These are phyloP conservation scores for Bursaphelenchus okinawaensis DNA, from an alignment of 2,888 invertebrate genomes.

Conservation along the genomic window DNA sequence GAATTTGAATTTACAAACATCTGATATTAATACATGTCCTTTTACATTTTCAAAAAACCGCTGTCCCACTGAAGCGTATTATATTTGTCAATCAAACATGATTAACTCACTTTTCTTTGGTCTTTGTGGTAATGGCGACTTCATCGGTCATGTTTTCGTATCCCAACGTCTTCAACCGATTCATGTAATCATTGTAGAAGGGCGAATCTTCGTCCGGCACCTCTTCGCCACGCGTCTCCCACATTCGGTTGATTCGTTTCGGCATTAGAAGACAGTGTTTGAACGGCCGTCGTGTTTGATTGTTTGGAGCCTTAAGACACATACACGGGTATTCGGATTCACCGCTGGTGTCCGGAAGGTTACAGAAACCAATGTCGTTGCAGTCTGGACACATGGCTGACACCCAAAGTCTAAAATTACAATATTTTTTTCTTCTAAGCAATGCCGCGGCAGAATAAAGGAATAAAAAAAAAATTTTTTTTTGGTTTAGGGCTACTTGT, in stretches of 20 bases:
- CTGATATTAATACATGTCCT: too few relatives aligned
- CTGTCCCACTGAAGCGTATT: too few relatives aligned
- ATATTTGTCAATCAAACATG: too few relatives aligned
- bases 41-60: too few relatives aligned
- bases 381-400: conserved; percentile 33
- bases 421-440: conserved; percentile 12
- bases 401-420: neutral
- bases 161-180: conserved; percentile 46
- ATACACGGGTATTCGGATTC: conserved; percentile 45
- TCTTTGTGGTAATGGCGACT: conserved; percentile 55
- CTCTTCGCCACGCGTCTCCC: conserved; percentile 50
- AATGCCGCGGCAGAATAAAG: too few relatives aligned
- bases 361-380: conserved; percentile 55
- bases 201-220: conserved; percentile 33
- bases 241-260: conserved; percentile 45
- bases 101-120: conserved; percentile 50
- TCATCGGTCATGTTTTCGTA: conserved; percentile 53
- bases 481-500: too few relatives aligned
- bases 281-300: neutral
- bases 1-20: too few relatives aligned
- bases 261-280: conserved; percentile 51
- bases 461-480: too few relatives aligned
- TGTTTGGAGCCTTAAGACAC: conserved; percentile 40
- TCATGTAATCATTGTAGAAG: conserved; percentile 45
- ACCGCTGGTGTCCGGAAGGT: conserved; percentile 51